These are phyloP conservation scores for Leptinotarsa tumamoca DNA, from an alignment of 2,888 invertebrate species.

Conservation along the genomic window DNA sequence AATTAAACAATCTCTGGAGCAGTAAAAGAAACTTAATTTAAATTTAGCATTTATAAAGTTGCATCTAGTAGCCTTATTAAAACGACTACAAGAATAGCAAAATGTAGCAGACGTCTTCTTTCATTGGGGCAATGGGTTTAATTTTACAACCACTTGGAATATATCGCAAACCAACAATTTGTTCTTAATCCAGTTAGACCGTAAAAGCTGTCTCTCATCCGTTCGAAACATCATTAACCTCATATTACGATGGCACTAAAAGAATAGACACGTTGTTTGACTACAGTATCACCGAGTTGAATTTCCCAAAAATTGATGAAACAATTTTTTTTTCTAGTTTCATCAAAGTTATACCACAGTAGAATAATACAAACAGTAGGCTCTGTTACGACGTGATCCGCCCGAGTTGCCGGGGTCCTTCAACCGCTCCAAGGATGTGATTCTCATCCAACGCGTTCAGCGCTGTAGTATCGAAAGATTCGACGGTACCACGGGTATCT, in stretches of 20 bases:
- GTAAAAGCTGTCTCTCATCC: constrained; percentile 31
- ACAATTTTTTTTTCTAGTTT: too few relatives aligned
- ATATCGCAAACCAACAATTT: constrained; percentile 63
- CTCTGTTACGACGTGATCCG: too few relatives aligned
- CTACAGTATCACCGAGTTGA: too few relatives aligned
- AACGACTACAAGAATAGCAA: constrained; percentile 37
- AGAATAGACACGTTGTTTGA: too few relatives aligned
- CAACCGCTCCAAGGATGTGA: too few relatives aligned
- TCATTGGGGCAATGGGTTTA: constrained; percentile 61
- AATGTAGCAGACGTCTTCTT: constrained; percentile 58
- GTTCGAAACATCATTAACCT: constrained; percentile 2
- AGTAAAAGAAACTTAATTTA: constrained; percentile 45
- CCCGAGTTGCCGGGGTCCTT: too few relatives aligned
- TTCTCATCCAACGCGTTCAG: too few relatives aligned
- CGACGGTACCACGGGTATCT: too few relatives aligned
- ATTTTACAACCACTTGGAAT: constrained; percentile 62
- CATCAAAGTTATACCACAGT: too few relatives aligned
- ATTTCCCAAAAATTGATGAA: too few relatives aligned
- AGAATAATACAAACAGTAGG: too few relatives aligned
- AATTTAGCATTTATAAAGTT: constrained; percentile 47
- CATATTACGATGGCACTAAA: neutral
- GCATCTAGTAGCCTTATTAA: constrained; percentile 29
- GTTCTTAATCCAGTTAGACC: constrained; percentile 56
- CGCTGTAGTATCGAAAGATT: too few relatives aligned
- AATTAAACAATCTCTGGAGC: constrained; percentile 23